Percentiles rank a stretch among this genome's conserved stretches.
Evolutionary conservation across 2,113 vertebrate species (phyloP).

Genomic region (Coreoperca whiteheadi): DNA sequence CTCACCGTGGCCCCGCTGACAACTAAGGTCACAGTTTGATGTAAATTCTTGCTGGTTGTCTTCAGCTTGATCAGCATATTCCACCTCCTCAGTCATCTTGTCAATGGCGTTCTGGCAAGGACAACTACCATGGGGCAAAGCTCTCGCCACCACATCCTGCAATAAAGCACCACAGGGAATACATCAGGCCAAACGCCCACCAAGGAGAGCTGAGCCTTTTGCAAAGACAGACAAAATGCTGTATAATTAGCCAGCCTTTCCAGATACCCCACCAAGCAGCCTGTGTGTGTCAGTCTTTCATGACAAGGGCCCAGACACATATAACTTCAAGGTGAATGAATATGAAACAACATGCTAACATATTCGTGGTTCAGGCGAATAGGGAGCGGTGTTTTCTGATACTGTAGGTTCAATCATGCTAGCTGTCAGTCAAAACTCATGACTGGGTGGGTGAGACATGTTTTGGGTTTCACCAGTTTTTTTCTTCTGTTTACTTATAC

Average conservation of each 20-base stretch:
- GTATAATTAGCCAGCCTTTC: conserved; percentile 79
- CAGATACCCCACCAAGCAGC: conserved; percentile 60
- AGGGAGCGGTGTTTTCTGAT: conserved; percentile 75
- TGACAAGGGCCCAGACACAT: conserved; percentile 71
- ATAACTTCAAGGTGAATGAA: conserved; percentile 84
- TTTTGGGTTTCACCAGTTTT: conserved; percentile 57
- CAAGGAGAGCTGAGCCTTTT: conserved; percentile 61
- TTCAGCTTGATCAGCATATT: conserved; percentile 84
- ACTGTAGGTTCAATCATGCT: conserved; percentile 81
- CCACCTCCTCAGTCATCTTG: conserved; percentile 84
- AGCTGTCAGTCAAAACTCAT: conserved; percentile 80
- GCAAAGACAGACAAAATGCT: conserved; percentile 77
- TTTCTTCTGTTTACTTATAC: conserved; percentile 54
- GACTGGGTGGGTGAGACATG: conserved; percentile 65
- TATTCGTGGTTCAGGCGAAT: conserved; percentile 75
- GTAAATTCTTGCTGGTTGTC: conserved; percentile 82
- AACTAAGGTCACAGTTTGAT: conserved; percentile 82
- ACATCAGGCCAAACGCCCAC: conserved; percentile 79
- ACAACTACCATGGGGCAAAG: conserved; percentile 80
- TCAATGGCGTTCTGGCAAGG: conserved; percentile 85
- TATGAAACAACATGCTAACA: conserved; percentile 82
- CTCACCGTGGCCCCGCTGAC: conserved; percentile 83
- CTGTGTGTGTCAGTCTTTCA: conserved; percentile 71
- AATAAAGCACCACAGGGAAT: conserved; percentile 77
- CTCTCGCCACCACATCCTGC: conserved; percentile 77